Evolutionary conservation across 2,113 vertebrate species (phyloP).

Genomic region (Corvus hawaiiensis): DNA sequence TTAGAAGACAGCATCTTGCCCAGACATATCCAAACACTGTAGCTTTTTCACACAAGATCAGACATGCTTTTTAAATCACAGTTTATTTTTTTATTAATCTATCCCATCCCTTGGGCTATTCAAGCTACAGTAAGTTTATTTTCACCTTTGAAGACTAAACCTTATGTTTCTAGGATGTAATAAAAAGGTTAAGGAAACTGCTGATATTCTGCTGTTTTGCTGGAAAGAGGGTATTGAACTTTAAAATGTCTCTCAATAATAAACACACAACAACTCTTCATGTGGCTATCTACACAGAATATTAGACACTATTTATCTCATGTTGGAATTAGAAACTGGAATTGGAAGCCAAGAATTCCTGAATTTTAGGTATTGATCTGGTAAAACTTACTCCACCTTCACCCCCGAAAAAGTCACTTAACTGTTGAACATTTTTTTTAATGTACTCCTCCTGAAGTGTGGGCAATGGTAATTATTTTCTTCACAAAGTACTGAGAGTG

Average conservation of each 20-base stretch:
- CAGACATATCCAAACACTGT: neutral
- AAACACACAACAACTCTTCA: neutral
- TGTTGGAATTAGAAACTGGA: neutral
- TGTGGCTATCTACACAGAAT: neutral
- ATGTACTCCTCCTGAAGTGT: neutral
- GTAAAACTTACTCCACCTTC: neutral
- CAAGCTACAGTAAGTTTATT: neutral
- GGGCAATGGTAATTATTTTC: neutral
- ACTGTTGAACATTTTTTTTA: neutral
- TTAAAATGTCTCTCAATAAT: neutral
- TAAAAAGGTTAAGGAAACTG: neutral
- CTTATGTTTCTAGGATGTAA: neutral
- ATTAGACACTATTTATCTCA: neutral
- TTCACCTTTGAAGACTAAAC: neutral
- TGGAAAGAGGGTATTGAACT: neutral
- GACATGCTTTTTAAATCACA: conserved; percentile 2
- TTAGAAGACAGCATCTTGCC: neutral
- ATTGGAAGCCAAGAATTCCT: neutral
- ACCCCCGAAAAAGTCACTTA: neutral
- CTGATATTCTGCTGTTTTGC: neutral
- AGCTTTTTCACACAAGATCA: conserved; percentile 29
- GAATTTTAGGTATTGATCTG: neutral
- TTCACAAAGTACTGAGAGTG: neutral
- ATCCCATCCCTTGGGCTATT: neutral
- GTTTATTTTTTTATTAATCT: conserved; percentile 37